Conservation (phyloP, 2,888 invertebrate genomes). For the Dryococelus australis region DNA sequence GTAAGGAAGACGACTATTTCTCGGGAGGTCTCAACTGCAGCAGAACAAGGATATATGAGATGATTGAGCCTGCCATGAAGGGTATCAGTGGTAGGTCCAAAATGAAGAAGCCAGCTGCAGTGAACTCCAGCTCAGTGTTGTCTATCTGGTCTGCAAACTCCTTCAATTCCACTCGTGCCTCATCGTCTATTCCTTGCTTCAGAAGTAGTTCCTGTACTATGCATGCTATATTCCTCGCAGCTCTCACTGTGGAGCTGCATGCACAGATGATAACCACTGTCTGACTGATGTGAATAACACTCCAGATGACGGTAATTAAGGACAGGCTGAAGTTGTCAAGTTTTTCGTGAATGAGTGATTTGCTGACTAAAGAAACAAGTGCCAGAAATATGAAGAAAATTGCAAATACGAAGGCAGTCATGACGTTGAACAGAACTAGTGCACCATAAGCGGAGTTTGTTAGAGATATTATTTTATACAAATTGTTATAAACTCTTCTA, state of each 20-base stretch:
- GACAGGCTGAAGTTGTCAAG: not conserved
- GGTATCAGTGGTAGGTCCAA: not conserved
- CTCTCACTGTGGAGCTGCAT: not conserved
- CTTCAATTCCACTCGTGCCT: not conserved
- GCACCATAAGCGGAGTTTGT: not conserved
- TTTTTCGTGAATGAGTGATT: not conserved
- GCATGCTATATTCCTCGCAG: not conserved
- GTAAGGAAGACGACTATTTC: not conserved
- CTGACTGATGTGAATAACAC: not conserved
- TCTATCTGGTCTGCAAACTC: not conserved
- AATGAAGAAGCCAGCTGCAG: not conserved
- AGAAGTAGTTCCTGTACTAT: not conserved
- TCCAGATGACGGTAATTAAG: not conserved
- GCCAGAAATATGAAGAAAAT: not conserved
- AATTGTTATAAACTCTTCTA: not conserved
- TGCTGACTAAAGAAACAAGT: not conserved
- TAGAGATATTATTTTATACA: not conserved
- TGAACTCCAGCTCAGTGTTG: not conserved
- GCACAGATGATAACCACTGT: not conserved
- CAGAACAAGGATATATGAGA: not conserved
- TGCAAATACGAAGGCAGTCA: not conserved
- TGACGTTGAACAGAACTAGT: not conserved
- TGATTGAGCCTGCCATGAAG: not conserved
- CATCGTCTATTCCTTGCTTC: not conserved
- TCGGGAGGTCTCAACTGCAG: not conserved